Base-by-base conservation (phyloP, 2,113 vertebrate genomes). In the Mustelus asterias region DNA sequence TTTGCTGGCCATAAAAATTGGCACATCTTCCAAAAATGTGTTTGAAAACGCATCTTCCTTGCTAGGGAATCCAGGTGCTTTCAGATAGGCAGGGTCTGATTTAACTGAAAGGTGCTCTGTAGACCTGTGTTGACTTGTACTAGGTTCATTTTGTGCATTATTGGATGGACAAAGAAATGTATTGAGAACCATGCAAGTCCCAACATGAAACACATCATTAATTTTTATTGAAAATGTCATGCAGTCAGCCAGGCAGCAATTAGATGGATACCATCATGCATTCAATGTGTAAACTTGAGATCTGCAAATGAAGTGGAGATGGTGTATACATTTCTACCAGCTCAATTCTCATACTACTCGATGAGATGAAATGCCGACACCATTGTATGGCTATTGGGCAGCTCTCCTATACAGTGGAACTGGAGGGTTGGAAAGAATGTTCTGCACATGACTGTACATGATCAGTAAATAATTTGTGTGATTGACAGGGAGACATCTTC, bases 161-260 rank as follows among this genome's bases (percentile, higher is more conserved):
- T 33, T 92, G 7, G 88, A 18, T 63, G 88, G 88, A 89, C 22
- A 4, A 92, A 63, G 54, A n/a, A 63, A 63, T 92, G 26, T 92
- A 92, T 33, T 63, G 54, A 92, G 88, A 92, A 92, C 88, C 14
- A 29, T 92, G 54, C 88, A 92, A 63, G 88, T 20, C 58, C 29
- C 88, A 92, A 92, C 88, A 92, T 63, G 58, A 92, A 63, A 60
- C 54, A 63, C 58, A 41, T 83, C 88, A 92, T 92, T 92, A 92
- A n/a, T 63, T 92, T 92, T 60, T 92, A n/a, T 92, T 92, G 26
- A 63, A 26, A 92, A 63, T 92, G 26, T 63, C 58, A 92, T 18
- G 16, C 29, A 92, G 29, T n/a, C 88, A 92, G 13, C 58, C 48
- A 89, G 48, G 86, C 44, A 58, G 26, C 86, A 89, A 58, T 29